Evolutionary conservation across 2,888 invertebrate genomes (phyloP), one percentile per base, ranked within the genome.

Genomic region (Agapostemon virescens): DNA sequence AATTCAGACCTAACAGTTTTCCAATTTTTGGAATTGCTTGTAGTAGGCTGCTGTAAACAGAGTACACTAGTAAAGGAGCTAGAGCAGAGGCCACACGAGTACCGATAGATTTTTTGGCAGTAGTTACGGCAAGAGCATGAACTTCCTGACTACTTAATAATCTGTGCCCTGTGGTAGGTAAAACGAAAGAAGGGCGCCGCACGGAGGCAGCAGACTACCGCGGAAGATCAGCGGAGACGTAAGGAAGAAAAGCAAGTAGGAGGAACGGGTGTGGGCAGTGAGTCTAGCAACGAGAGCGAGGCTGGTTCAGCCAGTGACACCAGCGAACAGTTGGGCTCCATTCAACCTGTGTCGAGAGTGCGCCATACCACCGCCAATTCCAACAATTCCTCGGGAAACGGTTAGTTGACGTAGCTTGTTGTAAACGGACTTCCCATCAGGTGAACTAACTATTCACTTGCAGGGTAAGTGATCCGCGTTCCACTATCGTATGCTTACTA

Each of bases 141-240:
- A 91, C 90, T 91, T 91, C 90, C 90, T 89, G 91, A 91, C 91
- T 92, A 92, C 91, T 92, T 91, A 91, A 91, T 91, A 92, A 92
- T 91, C 90, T 91, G 85, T 89, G 88, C 90, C 90, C 89, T 92
- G 90, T 92, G 92, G 91, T 93, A 93, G 92, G 94, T 94, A 90
- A 95, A 95, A 91, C 93, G 95, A 92, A 95, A 95, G 94, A 95
- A 95, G 92, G 95, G 95, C 85, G 94, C 90, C 92, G 95, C 93
- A 93, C 91, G 91, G 85, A 93, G 90, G 86, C 92, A 92, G 86
- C 93, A 92, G 88, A 88, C 90, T 26, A 88, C 90, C 77, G 89
- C 90, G 81, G 92, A 92, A 87, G 92, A 92, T 84, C 92, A 92
- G 86, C 90, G 91, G 77, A 89, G 91, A 49, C 86, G 91, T 70